A percentile compares a stretch with the other conserved stretches of the same genome.
Evolutionary conservation across 2,113 vertebrate species (phyloP).

Genomic region (Zosterops lateralis): DNA sequence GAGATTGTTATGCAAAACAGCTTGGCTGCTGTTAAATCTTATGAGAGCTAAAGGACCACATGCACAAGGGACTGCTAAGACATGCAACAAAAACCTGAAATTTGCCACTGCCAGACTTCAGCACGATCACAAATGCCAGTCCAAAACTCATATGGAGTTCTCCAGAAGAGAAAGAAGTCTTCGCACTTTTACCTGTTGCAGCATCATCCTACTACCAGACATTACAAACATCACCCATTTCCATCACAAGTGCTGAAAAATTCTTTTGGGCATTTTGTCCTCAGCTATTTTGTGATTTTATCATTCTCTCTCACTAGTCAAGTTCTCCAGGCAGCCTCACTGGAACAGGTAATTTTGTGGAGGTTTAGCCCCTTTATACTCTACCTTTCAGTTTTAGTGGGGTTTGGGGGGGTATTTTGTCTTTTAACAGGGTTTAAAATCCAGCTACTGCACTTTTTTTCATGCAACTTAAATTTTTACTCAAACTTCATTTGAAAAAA

Average conservation of each 20-base stretch:
- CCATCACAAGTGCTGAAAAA: not conserved
- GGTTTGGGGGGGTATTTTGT: accelerated
- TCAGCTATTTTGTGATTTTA: not conserved
- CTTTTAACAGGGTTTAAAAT: not conserved
- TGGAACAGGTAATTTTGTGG: not conserved
- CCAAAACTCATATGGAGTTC: not conserved
- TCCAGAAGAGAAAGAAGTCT: not conserved
- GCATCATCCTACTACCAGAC: not conserved
- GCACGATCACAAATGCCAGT: not conserved
- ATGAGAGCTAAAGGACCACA: not conserved
- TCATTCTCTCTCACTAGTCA: not conserved
- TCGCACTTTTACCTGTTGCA: not conserved
- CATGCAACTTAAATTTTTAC: not conserved
- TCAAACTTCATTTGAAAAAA: not conserved
- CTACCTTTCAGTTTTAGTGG: not conserved
- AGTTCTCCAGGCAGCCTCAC: not conserved
- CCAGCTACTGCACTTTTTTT: not conserved
- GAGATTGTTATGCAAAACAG: not conserved
- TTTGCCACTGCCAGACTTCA: not conserved
- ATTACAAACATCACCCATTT: not conserved
- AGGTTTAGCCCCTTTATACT: not conserved
- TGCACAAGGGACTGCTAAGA: not conserved
- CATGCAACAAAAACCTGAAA: not conserved
- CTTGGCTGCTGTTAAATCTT: not conserved
- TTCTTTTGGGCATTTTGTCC: not conserved